These are phyloP conservation scores for Drosophila lacicola DNA, from an alignment of 2,888 invertebrate genomes.

Conservation along the genomic window DNA sequence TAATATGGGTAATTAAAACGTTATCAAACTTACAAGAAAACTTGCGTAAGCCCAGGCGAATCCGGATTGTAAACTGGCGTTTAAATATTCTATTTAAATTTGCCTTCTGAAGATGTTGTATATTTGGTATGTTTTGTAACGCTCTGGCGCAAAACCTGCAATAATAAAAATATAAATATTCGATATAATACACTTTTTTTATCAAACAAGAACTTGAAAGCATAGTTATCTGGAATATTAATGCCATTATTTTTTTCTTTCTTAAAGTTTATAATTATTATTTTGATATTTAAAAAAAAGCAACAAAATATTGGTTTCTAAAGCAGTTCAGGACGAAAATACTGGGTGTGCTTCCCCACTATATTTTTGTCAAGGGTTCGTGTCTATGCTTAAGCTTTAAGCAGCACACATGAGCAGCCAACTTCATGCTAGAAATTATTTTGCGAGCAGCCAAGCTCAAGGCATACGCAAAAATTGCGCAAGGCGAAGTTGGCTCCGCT, in stretches of 20 bases:
- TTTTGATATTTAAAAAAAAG: too few species aligned
- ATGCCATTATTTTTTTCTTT: too few species aligned
- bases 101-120: not conserved
- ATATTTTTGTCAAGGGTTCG: not conserved
- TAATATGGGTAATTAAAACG: too few species aligned
- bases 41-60: too few species aligned
- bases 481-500: not conserved
- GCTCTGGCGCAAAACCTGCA: not conserved
- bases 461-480: not conserved
- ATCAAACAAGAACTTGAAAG: not conserved
- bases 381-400: not conserved
- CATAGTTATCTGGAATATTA: not conserved
- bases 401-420: not conserved
- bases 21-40: too few species aligned
- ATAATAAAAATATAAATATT: not conserved
- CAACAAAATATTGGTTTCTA: not conserved
- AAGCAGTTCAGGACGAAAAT: not conserved
- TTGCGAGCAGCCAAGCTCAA: not conserved
- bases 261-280: too few species aligned
- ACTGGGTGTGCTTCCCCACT: constrained; percentile 2
- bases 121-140: not conserved
- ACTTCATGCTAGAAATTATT: not conserved
- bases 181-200: not conserved
- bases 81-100: too few species aligned
- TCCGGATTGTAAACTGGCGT: too few species aligned